Percentiles rank a stretch among this genome's conserved stretches.
Evolutionary conservation across 2,113 vertebrate species (phyloP).

Genomic region (Gymnogyps californianus): DNA sequence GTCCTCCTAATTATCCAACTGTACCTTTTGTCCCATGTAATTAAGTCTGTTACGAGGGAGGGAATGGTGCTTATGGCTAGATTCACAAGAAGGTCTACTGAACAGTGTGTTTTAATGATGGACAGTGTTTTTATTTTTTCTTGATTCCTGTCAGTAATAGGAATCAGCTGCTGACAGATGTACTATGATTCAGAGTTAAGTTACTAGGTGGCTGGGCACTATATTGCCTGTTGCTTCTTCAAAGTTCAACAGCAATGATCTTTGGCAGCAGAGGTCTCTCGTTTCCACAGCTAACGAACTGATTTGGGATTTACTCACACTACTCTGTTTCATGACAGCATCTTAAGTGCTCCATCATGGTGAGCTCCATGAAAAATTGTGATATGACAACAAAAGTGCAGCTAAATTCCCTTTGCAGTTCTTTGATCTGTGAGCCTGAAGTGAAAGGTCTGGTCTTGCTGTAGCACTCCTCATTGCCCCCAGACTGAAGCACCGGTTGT

Average conservation of each 20-base stretch:
- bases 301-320: not conserved
- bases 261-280: not conserved
- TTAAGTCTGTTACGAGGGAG: not conserved
- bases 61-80: not conserved
- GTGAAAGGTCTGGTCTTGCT: not conserved
- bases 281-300: not conserved
- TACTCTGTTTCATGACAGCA: not conserved
- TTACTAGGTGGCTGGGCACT: not conserved
- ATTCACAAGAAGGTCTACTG: not conserved
- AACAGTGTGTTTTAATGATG: not conserved
- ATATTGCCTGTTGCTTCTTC: not conserved
- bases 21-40: not conserved
- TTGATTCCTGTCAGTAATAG: not conserved
- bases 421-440: not conserved
- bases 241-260: not conserved
- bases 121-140: not conserved
- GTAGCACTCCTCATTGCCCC: not conserved
- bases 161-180: not conserved
- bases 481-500: not conserved
- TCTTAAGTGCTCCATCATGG: not conserved
- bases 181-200: not conserved
- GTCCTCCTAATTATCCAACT: constrained; percentile 5
- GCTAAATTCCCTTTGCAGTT: not conserved
- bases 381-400: not conserved
- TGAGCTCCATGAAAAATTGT: not conserved